phyloP scores from a whole-genome alignment of 1,140 invertebrate species.

The Pogonomyrmex californicus region DNA sequence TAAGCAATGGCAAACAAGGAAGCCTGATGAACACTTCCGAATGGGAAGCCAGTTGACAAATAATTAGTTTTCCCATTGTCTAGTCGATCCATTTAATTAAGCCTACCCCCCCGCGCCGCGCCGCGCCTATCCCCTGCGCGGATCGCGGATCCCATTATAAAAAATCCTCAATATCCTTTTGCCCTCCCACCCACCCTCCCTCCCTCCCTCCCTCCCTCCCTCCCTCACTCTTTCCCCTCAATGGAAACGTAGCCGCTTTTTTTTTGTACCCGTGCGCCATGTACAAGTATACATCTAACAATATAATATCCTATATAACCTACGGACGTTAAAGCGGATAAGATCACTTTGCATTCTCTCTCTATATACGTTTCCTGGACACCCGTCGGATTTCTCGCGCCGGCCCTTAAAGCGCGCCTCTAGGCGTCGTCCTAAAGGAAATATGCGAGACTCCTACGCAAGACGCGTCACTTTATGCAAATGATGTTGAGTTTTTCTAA shows the following conservation, averaged over 20 bases:
- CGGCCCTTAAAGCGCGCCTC: constrained; percentile 58
- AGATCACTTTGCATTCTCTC: constrained; percentile 81
- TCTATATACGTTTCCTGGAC: constrained; percentile 53
- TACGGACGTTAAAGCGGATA: constrained; percentile 83
- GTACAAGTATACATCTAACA: constrained; percentile 77
- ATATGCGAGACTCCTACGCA: background rate
- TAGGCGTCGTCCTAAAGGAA: background rate
- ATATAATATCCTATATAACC: constrained; percentile 79
- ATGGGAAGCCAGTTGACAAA: constrained; percentile 51
- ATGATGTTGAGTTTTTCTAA: background rate
- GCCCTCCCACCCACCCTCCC: constrained; percentile 54
- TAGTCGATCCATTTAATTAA: constrained; percentile 60
- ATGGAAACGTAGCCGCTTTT: constrained; percentile 78
- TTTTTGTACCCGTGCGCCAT: constrained; percentile 75
- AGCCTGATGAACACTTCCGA: constrained; percentile 33
- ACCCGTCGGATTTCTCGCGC: constrained; percentile 28
- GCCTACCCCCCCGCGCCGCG: constrained; percentile 19
- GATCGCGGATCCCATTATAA: constrained; percentile 57
- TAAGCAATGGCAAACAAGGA: background rate
- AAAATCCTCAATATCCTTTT: constrained; percentile 53
- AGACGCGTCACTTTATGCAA: background rate
- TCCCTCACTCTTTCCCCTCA: no score
- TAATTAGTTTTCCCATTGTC: constrained; percentile 55
- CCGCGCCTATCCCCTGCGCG: constrained; percentile 47
- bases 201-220: constrained; percentile 43